These are phyloP conservation scores for Helostoma temminkii DNA, from an alignment of 2,797 vertebrate genomes.

Conservation along the genomic window DNA sequence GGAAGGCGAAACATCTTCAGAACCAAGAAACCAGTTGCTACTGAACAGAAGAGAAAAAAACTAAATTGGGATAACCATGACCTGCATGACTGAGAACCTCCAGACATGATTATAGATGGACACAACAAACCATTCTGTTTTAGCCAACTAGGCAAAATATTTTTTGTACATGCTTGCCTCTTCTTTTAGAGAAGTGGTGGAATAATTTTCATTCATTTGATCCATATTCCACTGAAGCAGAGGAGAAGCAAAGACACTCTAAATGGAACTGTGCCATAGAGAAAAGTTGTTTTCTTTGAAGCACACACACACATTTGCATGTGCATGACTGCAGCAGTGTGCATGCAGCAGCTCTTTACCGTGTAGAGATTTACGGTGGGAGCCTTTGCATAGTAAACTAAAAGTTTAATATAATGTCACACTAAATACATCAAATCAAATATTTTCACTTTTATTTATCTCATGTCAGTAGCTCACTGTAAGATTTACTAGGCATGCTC, in stretches of 20 bases:
- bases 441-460: constrained; percentile 48
- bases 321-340: constrained; percentile 56
- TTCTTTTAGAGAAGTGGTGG: constrained; percentile 24
- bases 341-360: constrained; percentile 38
- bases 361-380: constrained; percentile 38
- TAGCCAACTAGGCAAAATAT: constrained; percentile 52
- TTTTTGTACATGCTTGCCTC: constrained; percentile 33
- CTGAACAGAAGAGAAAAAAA: no score
- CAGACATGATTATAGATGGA: constrained; percentile 65
- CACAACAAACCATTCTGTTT: constrained; percentile 51
- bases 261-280: constrained; percentile 39
- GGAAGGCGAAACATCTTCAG: no score
- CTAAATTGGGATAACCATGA: no score
- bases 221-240: constrained; percentile 45
- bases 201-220: constrained; percentile 54
- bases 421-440: constrained; percentile 45
- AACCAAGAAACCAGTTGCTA: no score
- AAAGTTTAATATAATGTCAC: constrained; percentile 44
- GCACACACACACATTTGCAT: constrained; percentile 58
- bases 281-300: constrained; percentile 59
- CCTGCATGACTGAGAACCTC: no score
- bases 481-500: constrained; percentile 40
- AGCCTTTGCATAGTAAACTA: constrained; percentile 21
- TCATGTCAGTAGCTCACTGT: constrained; percentile 13
- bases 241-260: constrained; percentile 38